Base-by-base conservation (phyloP, 2,888 invertebrate genomes). In the Acleris sparsana region DNA sequence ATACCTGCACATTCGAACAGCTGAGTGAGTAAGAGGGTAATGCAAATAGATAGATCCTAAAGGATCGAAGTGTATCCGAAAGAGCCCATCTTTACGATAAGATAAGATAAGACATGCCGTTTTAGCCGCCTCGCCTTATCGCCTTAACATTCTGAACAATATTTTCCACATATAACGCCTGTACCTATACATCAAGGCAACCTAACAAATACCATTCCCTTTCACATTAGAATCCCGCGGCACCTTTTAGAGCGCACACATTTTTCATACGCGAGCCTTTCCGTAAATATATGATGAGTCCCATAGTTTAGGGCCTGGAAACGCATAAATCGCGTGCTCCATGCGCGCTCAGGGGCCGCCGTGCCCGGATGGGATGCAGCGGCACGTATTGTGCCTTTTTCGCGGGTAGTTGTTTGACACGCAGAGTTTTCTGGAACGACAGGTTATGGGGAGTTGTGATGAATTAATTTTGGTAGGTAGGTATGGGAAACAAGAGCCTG, bases 211-310 rank as follows among this genome's bases (percentile, higher is more conserved):
- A 3, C 57, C 48, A 49, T 49, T 60, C 51, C 13, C 20, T 9
- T 29, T 5, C 33, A 62, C 56, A 43, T 59, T n/a, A 25, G 9
- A 20, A n/a, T 57, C 63, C 52, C 53, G 20, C 17, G 33, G 7
- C 58, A 53, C 46, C 33, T 46, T 63, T 63, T 63, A 57, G 49
- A 33, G 51, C 33, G n/a, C 53, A 55, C 63, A 48, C 25, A 60
- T 60, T 60, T 59, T 60, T 59, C 59, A 66, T 60, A 25, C 51
- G 53, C 52, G 39, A 58, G 53, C 66, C 53, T 46, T 67, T 29
- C 17, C 25, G 43, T 53, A 63, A 62, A 62, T 67, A 66, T 53
- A 48, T 61, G 48, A 67, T 53, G 62, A 55, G 53, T 48, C 57
- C 25, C 44, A 18, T 53, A 63, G 58, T 64, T 59, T 63, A 53